Percentiles rank a stretch among this genome's conserved stretches.
Conservation (phyloP, 1,140 invertebrate genomes). For the Drosophila asahinai region DNA sequence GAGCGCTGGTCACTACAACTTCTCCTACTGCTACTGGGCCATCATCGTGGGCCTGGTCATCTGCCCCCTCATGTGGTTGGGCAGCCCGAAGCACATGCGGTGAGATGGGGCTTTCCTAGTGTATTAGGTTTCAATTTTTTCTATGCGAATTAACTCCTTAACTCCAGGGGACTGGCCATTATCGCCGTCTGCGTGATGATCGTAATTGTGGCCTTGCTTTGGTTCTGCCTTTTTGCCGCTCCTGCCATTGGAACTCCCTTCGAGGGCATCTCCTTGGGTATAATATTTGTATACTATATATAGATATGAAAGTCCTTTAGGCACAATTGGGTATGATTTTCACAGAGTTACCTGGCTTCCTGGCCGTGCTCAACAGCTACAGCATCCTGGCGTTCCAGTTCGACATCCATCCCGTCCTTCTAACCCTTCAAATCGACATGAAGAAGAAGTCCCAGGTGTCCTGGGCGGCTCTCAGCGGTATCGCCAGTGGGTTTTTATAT, state of each 20-base stretch:
- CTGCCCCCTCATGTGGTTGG: slow-evolving; percentile 93
- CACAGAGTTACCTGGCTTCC: slow-evolving; percentile 78
- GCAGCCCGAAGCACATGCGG: slow-evolving; percentile 94
- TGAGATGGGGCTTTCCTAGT: slow-evolving; percentile 77
- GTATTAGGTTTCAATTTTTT: too few relatives aligned
- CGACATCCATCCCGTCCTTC: slow-evolving; percentile 91
- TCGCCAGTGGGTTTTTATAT: slow-evolving; percentile 86
- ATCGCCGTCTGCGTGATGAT: slow-evolving; percentile 87
- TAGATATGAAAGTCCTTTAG: too few relatives aligned
- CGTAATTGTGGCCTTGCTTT: slow-evolving; percentile 87
- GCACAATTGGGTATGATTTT: background rate
- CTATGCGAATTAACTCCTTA: background rate
- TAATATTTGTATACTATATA: too few relatives aligned
- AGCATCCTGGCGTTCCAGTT: slow-evolving; percentile 91
- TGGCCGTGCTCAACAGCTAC: slow-evolving; percentile 86
- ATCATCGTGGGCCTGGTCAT: slow-evolving; percentile 89
- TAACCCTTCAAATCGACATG: slow-evolving; percentile 93
- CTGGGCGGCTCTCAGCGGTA: slow-evolving; percentile 88
- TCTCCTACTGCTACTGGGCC: slow-evolving; percentile 92
- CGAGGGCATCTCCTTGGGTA: slow-evolving; percentile 66
- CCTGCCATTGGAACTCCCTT: slow-evolving; percentile 67
- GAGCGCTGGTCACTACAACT: slow-evolving; percentile 87
- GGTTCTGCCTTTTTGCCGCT: slow-evolving; percentile 82
- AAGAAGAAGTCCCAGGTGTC: slow-evolving; percentile 88
- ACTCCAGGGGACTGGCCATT: slow-evolving; percentile 86